These are phyloP conservation scores for Asbolus verrucosus DNA, from an alignment of 1,140 invertebrate genomes.

Conservation along the genomic window DNA sequence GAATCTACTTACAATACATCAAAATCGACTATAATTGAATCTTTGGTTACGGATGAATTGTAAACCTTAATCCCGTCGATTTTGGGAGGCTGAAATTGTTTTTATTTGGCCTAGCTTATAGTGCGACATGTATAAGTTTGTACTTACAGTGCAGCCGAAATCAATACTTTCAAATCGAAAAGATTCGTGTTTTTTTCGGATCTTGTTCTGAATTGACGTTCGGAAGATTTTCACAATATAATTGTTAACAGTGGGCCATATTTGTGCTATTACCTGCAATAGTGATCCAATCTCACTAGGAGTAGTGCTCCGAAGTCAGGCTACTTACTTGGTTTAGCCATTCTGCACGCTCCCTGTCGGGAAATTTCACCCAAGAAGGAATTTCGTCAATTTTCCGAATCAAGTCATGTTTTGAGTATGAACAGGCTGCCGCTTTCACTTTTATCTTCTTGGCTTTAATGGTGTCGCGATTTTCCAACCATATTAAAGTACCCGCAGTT, in stretches of 20 bases:
- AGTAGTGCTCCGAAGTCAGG: slow-evolving; percentile 1
- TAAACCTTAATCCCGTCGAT: slow-evolving; percentile 95
- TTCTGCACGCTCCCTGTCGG: slow-evolving; percentile 92
- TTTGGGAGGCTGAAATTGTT: slow-evolving; percentile 80
- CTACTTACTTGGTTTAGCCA: slow-evolving; percentile 90
- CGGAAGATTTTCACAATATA: slow-evolving; percentile 85
- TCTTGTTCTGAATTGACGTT: slow-evolving; percentile 83
- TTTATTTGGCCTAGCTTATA: slow-evolving; percentile 39
- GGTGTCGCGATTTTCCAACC: slow-evolving; percentile 25
- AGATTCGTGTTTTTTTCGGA: slow-evolving; percentile 83
- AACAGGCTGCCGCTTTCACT: slow-evolving; percentile 34
- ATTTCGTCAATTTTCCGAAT: slow-evolving; percentile 17
- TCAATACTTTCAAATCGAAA: slow-evolving; percentile 94
- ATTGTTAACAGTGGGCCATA: slow-evolving; percentile 94
- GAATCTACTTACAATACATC: slow-evolving; percentile 84
- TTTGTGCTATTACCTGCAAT: slow-evolving; percentile 83
- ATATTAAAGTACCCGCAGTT: slow-evolving; percentile 28
- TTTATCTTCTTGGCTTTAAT: slow-evolving; percentile 6
- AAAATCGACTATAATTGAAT: slow-evolving; percentile 95
- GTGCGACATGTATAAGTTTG: too few relatives aligned
- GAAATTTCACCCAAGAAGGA: slow-evolving; percentile 77
- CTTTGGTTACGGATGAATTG: slow-evolving; percentile 86
- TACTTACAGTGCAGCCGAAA: slow-evolving; percentile 85
- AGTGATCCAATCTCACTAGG: slow-evolving; percentile 7
- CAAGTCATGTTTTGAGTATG: slow-evolving; percentile 22